Percentiles rank a stretch among this genome's conserved stretches.
Evolutionary conservation across 30 jellyfish, hydroid and myxozoan genomes (phyloP).

Genomic region (Sanderia malayensis): DNA sequence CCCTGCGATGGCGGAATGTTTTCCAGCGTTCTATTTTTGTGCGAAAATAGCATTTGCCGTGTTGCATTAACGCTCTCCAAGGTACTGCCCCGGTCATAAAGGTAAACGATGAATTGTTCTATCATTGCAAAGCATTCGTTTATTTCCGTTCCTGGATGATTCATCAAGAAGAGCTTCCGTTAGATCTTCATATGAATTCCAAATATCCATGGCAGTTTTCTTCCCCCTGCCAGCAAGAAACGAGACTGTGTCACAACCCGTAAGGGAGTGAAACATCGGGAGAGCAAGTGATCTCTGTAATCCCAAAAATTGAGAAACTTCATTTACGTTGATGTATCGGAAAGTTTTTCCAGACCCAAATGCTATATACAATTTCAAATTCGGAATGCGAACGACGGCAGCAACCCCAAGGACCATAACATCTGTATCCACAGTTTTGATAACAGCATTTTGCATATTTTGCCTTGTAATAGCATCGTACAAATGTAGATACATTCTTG

Average conservation of each 20-base stretch:
- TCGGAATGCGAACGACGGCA: conserved; percentile 10
- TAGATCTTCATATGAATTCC: conserved; percentile 19
- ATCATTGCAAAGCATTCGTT: background rate
- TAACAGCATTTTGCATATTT: conserved; percentile 13
- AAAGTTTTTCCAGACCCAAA: conserved; percentile 13
- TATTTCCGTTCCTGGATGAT: background rate
- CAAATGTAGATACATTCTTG: conserved; percentile 16
- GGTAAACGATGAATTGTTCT: background rate
- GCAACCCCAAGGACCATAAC: conserved; percentile 23
- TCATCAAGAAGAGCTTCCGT: conserved; percentile 12
- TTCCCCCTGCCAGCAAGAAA: conserved; percentile 20
- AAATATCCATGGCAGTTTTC: no score
- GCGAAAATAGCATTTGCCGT: no score
- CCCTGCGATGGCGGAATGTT: no score
- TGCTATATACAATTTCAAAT: conserved; percentile 13
- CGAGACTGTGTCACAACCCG: conserved; percentile 40
- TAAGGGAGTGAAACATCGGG: conserved; percentile 28
- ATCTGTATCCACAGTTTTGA: conserved; percentile 22
- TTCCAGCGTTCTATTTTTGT: no score
- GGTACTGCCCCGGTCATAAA: background rate
- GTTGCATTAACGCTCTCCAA: no score
- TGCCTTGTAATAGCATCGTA: conserved; percentile 21
- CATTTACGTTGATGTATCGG: conserved; percentile 11
- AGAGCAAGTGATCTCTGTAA: conserved; percentile 22
- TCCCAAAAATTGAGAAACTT: conserved; percentile 18